Percentiles rank a stretch among this genome's conserved stretches.
phyloP scores from a whole-genome alignment of 2,113 vertebrate species.

The Siniperca chuatsi region DNA sequence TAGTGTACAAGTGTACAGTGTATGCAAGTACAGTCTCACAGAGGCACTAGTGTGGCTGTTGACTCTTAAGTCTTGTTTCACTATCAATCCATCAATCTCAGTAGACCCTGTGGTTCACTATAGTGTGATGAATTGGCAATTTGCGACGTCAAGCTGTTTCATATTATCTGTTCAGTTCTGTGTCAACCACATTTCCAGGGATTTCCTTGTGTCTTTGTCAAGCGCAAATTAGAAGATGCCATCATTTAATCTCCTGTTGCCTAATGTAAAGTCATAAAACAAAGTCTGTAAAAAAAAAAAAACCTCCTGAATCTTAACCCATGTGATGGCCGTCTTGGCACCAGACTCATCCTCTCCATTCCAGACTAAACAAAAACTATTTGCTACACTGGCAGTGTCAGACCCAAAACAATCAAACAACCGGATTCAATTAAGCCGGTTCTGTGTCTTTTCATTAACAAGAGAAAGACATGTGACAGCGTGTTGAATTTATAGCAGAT shows the following conservation, averaged over 20 bases:
- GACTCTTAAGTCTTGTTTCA: constrained; percentile 3
- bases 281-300: neutral
- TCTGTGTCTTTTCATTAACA: constrained; percentile 68
- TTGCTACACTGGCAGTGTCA: constrained; percentile 54
- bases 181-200: constrained; percentile 48
- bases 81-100: constrained; percentile 14
- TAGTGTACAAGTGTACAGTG: neutral
- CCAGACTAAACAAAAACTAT: constrained; percentile 73
- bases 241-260: constrained; percentile 54
- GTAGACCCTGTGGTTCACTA: neutral
- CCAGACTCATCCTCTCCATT: constrained; percentile 24
- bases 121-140: constrained; percentile 31
- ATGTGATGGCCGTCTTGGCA: constrained; percentile 45
- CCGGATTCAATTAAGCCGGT: constrained; percentile 65
- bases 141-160: constrained; percentile 53
- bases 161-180: constrained; percentile 45
- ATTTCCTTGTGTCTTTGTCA: constrained; percentile 46
- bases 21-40: neutral
- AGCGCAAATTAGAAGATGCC: constrained; percentile 53
- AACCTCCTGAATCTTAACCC: constrained; percentile 22
- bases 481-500: constrained; percentile 70
- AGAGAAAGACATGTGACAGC: constrained; percentile 66
- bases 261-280: constrained; percentile 51
- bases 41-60: neutral
- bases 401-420: constrained; percentile 77